Percentiles rank a stretch among this genome's conserved stretches.
Evolutionary conservation across 1,140 invertebrate genomes (phyloP).

Genomic region (Drosophila trapezifrons): DNA sequence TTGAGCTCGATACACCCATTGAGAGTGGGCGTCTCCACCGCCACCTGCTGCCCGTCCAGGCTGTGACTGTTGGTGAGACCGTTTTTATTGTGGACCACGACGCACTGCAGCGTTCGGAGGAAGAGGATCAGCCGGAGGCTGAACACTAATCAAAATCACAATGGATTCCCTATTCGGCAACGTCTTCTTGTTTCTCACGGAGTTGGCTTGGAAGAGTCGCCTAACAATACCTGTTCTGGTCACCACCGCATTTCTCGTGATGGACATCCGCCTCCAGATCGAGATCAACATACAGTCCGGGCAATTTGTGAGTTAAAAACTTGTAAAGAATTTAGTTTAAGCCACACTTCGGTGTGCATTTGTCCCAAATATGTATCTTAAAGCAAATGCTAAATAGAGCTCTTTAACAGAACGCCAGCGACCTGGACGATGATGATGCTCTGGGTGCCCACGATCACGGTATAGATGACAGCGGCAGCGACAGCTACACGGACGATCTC

Average conservation of each 20-base stretch:
- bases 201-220: slow-evolving; percentile 85
- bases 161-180: slow-evolving; percentile 81
- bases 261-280: slow-evolving; percentile 85
- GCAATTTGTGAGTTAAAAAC: slow-evolving; percentile 57
- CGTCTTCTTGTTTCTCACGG: slow-evolving; percentile 85
- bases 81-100: slow-evolving; percentile 85
- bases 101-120: slow-evolving; percentile 67
- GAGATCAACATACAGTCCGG: slow-evolving; percentile 85
- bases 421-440: slow-evolving; percentile 63
- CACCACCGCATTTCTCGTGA: slow-evolving; percentile 84
- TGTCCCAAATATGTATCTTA: too few relatives aligned
- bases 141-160: slow-evolving; percentile 33
- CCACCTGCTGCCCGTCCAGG: slow-evolving; percentile 84
- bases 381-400: not conserved
- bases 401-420: slow-evolving; percentile 63
- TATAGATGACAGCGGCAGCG: slow-evolving; percentile 59
- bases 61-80: slow-evolving; percentile 85
- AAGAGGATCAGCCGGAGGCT: slow-evolving; percentile 9
- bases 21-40: slow-evolving; percentile 80
- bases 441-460: slow-evolving; percentile 22
- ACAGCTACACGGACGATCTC: slow-evolving; percentile 64
- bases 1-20: slow-evolving; percentile 84
- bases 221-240: slow-evolving; percentile 85
- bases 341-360: too few relatives aligned
- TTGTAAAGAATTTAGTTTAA: too few relatives aligned